A percentile compares a stretch with the other conserved stretches of the same genome.
These are phyloP conservation scores for Lerista edwardsae DNA, from an alignment of 2,797 vertebrate genomes.

Conservation along the genomic window DNA sequence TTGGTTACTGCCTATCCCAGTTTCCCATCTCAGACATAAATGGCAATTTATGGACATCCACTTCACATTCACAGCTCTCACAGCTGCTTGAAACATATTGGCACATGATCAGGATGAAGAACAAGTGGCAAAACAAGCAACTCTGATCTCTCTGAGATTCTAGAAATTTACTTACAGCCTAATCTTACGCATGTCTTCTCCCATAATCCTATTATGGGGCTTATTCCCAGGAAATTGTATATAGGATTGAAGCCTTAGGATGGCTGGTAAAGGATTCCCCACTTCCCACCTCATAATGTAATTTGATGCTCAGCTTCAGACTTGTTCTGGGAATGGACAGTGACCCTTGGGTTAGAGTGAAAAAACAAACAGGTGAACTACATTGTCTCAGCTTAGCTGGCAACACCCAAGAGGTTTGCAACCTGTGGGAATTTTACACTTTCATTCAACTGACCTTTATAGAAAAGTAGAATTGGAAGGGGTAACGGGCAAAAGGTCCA, in stretches of 20 bases:
- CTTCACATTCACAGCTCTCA: slow-evolving; percentile 5
- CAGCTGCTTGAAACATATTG: not conserved
- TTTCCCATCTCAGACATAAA: slow-evolving; percentile 24
- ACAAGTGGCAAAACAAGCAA: not conserved
- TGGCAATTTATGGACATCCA: slow-evolving; percentile 21
- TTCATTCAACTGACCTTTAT: slow-evolving; percentile 56
- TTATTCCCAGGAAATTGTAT: no score
- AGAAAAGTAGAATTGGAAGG: slow-evolving; percentile 46
- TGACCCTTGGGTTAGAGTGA: slow-evolving; percentile 67
- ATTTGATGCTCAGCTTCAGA: slow-evolving; percentile 66
- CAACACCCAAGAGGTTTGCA: slow-evolving; percentile 65
- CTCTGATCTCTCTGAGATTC: slow-evolving; percentile 48
- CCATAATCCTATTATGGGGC: no score
- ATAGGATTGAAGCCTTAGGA: not conserved
- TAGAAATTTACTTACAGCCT: slow-evolving; percentile 28
- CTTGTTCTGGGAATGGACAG: slow-evolving; percentile 64
- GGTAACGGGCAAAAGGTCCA: slow-evolving; percentile 46
- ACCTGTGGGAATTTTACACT: slow-evolving; percentile 42
- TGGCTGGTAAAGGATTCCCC: slow-evolving; percentile 63
- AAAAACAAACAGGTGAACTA: slow-evolving; percentile 77
- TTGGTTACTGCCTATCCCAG: slow-evolving; percentile 11
- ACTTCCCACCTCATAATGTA: slow-evolving; percentile 47
- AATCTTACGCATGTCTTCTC: no score
- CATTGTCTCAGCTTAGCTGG: slow-evolving; percentile 70
- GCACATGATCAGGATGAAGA: slow-evolving; percentile 27